Percentiles rank a stretch among this genome's conserved stretches.
These are phyloP conservation scores for Apotomis turbidana DNA, from an alignment of 2,888 invertebrate genomes.

Conservation along the genomic window DNA sequence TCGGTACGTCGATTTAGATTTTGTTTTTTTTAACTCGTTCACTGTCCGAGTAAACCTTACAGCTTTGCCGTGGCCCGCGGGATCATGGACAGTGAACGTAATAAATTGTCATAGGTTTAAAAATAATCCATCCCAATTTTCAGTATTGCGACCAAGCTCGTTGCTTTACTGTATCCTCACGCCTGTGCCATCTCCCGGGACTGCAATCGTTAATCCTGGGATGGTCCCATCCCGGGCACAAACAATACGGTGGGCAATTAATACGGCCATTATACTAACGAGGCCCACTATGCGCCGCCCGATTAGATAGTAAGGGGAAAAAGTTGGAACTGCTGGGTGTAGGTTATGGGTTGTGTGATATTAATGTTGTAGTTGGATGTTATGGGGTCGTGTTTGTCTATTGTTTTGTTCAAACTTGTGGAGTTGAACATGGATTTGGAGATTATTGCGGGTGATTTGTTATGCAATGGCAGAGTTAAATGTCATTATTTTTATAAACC, in stretches of 20 bases:
- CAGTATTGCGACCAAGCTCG: too few relatives aligned
- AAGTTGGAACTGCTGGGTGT: constrained; percentile 35
- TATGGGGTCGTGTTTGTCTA: neutral
- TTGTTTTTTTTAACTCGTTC: too few relatives aligned
- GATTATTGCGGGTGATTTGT: too few relatives aligned
- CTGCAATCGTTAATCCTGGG: constrained; percentile 47
- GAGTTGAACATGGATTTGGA: neutral
- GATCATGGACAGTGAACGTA: too few relatives aligned
- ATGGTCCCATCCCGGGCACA: constrained; percentile 50
- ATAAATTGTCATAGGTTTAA: too few relatives aligned
- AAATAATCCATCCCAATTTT: too few relatives aligned
- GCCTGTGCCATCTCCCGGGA: constrained; percentile 38
- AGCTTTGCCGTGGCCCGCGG: too few relatives aligned
- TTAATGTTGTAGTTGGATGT: constrained; percentile 24
- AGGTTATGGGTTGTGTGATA: constrained; percentile 29
- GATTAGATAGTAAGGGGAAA: constrained; percentile 59
- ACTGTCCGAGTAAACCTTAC: too few relatives aligned
- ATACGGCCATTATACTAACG: constrained; percentile 68
- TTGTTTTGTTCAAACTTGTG: neutral
- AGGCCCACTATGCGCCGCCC: constrained; percentile 57
- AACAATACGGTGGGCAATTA: constrained; percentile 70
- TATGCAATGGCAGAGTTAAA: too few relatives aligned
- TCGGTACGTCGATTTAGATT: too few relatives aligned
- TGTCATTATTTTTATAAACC: too few relatives aligned
- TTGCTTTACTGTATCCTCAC: constrained; percentile 1